phyloP scores from a whole-genome alignment of 1,140 invertebrate species.

The Drosophila arizonae region DNA sequence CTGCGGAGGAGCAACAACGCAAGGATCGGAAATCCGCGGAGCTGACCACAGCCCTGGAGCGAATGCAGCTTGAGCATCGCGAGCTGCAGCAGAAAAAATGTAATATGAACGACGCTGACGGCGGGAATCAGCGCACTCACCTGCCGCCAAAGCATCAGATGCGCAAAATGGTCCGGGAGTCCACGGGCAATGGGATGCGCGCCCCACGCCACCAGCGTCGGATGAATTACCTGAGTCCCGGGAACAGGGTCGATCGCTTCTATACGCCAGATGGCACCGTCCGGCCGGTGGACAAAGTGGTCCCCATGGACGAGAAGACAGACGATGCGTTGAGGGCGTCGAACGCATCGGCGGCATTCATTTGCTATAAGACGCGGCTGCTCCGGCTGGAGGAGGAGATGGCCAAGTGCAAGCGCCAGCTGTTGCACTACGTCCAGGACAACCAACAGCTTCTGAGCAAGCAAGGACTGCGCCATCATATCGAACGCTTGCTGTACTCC shows the following conservation, averaged over 20 bases:
- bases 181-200: background rate
- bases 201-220: background rate
- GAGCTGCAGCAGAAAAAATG: conserved; percentile 7
- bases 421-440: conserved; percentile 52
- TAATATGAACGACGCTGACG: background rate
- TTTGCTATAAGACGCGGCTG: conserved; percentile 50
- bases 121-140: background rate
- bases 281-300: background rate
- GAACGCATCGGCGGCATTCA: conserved; percentile 3
- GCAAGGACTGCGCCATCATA: conserved; percentile 38
- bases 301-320: background rate
- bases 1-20: background rate
- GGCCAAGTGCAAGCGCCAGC: conserved; percentile 62
- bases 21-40: background rate
- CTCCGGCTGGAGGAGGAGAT: conserved; percentile 53
- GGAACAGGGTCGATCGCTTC: conserved; percentile 1
- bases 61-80: conserved; percentile 18
- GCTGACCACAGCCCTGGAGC: conserved; percentile 15
- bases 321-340: background rate
- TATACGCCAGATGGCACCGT: conserved; percentile 14
- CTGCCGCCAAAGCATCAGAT: background rate
- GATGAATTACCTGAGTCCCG: background rate
- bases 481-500: conserved; percentile 32
- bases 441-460: conserved; percentile 53
- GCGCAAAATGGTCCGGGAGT: background rate